Conservation (phyloP, 2,888 invertebrate species). For the Metellina segmentata region DNA sequence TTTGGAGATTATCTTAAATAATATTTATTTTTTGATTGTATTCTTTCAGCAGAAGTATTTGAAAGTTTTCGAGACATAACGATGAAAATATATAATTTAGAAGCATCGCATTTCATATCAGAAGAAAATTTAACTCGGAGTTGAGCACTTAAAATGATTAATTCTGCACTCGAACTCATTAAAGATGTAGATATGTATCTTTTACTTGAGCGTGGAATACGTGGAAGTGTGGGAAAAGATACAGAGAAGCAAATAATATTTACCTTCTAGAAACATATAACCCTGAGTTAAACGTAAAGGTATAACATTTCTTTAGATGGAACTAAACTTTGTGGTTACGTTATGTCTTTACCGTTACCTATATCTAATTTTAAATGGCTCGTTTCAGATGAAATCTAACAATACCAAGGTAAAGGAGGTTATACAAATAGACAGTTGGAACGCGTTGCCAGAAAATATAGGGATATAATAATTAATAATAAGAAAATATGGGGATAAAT, state of each 20-base stretch:
- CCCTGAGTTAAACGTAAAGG: neutral
- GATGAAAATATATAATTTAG: neutral
- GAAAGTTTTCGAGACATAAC: neutral
- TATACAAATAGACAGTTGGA: no score
- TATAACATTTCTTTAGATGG: conserved; percentile 3
- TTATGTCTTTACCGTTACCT: neutral
- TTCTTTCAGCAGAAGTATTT: neutral
- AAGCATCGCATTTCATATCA: neutral
- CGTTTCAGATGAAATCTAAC: neutral
- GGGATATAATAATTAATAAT: no score
- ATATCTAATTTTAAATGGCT: neutral
- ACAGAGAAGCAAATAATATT: no score
- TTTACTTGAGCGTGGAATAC: neutral
- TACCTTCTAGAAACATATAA: neutral
- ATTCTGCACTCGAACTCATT: neutral
- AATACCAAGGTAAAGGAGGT: no score
- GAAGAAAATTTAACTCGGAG: neutral
- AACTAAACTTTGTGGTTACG: neutral
- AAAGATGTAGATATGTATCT: neutral
- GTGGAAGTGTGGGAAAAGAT: conserved; percentile 6
- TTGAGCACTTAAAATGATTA: conserved; percentile 1
- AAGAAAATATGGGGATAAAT: no score
- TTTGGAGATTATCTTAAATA: conserved; percentile 26
- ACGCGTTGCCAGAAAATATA: no score
- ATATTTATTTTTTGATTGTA: conserved; percentile 16